These are phyloP conservation scores for Mungos mungo DNA, from an alignment of 2,113 vertebrate genomes.

Conservation along the genomic window DNA sequence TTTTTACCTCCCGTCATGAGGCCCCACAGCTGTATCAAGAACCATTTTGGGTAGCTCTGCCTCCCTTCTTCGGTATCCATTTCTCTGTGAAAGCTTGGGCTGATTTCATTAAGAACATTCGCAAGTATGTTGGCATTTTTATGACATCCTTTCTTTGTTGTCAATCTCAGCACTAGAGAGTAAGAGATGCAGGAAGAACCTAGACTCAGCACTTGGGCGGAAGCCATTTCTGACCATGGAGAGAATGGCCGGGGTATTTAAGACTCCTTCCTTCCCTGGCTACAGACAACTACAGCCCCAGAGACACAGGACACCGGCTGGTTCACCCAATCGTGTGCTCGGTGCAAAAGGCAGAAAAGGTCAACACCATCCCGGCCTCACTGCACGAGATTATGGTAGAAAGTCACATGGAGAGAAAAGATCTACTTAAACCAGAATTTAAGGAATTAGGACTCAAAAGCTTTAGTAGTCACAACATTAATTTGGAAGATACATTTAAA, in stretches of 20 bases:
- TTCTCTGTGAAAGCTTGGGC: not conserved
- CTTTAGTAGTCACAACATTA: not conserved
- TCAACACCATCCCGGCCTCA: too few species aligned
- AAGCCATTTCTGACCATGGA: not conserved
- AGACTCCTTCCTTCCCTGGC: not conserved
- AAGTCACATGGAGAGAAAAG: not conserved
- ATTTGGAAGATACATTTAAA: not conserved
- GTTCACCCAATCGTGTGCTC: not conserved
- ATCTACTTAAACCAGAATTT: not conserved
- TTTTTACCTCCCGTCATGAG: not conserved
- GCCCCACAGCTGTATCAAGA: not conserved
- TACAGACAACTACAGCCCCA: not conserved
- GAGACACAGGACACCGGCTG: accelerated
- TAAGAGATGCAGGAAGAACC: not conserved
- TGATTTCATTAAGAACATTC: slow-evolving; percentile 28
- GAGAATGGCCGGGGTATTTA: not conserved
- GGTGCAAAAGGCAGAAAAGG: not conserved
- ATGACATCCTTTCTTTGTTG: not conserved
- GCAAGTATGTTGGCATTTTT: not conserved
- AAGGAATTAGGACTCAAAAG: not conserved
- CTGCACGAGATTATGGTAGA: not conserved
- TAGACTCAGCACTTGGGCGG: not conserved
- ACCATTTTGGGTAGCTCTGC: not conserved
- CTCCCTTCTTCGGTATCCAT: not conserved
- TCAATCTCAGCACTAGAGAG: not conserved